Evolutionary conservation across 2,113 vertebrate species (phyloP), one percentile per base, ranked within the genome.

Genomic region (Hucho hucho): DNA sequence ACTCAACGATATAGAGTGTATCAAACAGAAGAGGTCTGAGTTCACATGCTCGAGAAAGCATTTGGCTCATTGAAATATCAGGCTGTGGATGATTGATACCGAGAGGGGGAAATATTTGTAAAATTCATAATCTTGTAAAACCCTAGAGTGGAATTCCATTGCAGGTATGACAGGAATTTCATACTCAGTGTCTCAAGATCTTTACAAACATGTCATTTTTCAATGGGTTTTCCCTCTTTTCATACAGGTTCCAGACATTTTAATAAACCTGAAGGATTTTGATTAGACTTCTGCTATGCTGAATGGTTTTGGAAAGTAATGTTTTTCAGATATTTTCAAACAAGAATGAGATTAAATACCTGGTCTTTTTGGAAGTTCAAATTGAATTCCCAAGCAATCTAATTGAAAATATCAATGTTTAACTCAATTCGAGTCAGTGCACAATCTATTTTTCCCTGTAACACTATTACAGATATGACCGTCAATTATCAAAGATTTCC

Each of bases 351-450:
- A 87, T 78, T 69, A 89, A 79, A 79, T 76, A 69, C 63, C 32
- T 75, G 81, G 67, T 49, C 72, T 84, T 81, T 81, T 81, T 79
- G 75, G 71, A 79, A 81, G 75, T 81, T 79, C 59, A 86, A 92
- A 90, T 87, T 70, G 78, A 87, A 92, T 92, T 89, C 88, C 64
- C 75, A 85, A 76, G 82, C 86, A 90, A 88, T 92, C 79, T 78
- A 87, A 90, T 90, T 78, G 80, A 73, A 88, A 79, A 83, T 61
- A 81, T 71, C 56, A 84, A 81, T 82, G 77, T 80, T 76, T 84
- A 87, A 85, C 81, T 85, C 46, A 81, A 80, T 88, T 76, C 53
- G 78, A 84, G 79, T 73, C 77, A 74, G 76, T 67, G 69, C 43
- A 46, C 68, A 72, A 78, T 86, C 43, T 85, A 69, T 88, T 90